A percentile compares a stretch with the other conserved stretches of the same genome.
Conservation (phyloP, 2,113 vertebrate species). For the Mus pahari region DNA sequence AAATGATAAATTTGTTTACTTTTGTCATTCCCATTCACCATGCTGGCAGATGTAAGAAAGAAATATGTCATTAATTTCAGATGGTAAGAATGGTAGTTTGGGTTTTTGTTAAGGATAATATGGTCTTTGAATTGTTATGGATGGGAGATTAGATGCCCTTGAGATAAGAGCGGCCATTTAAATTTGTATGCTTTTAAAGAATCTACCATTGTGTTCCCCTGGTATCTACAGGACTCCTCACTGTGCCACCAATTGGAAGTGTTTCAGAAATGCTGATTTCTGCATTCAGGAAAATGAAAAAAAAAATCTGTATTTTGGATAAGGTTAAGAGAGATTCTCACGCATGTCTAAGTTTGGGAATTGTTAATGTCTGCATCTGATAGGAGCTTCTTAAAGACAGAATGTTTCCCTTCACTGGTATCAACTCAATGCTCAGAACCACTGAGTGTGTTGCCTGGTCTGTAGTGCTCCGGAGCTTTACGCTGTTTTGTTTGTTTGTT, state of each 20-base stretch:
- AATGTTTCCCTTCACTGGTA: not conserved
- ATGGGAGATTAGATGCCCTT: not conserved
- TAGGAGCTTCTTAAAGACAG: not conserved
- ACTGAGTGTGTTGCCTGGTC: slow-evolving; percentile 7
- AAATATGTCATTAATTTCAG: not conserved
- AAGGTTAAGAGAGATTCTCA: not conserved
- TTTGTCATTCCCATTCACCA: not conserved
- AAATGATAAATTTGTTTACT: slow-evolving; percentile 7
- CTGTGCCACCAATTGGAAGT: not conserved
- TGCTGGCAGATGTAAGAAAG: not conserved
- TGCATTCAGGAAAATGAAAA: not conserved
- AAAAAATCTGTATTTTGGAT: slow-evolving; percentile 1
- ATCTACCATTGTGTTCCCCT: not conserved
- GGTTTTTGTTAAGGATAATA: not conserved
- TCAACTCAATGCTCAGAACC: not conserved
- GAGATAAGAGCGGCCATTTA: slow-evolving; percentile 5
- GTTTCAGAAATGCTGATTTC: not conserved
- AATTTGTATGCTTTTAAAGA: not conserved
- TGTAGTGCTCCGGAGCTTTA: no score
- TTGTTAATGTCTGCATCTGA: not conserved
- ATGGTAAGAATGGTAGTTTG: not conserved
- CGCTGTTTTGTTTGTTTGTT: not conserved
- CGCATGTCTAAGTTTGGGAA: not conserved
- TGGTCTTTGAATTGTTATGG: not conserved
- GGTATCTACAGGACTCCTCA: not conserved